Evolutionary conservation across 2,888 invertebrate species (phyloP).

Genomic region (Lingula anatina): DNA sequence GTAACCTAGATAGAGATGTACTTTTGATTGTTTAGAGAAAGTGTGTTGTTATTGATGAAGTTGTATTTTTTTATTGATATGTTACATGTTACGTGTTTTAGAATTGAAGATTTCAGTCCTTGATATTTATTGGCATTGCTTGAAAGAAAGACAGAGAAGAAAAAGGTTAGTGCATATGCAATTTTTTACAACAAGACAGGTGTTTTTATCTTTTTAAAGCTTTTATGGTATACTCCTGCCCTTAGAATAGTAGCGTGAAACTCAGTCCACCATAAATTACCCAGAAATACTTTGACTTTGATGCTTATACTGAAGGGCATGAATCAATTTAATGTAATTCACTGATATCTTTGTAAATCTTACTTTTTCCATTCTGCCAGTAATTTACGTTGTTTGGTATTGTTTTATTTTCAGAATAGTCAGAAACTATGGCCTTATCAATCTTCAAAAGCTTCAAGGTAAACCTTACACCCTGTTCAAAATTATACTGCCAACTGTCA

Average conservation of each 20-base stretch:
- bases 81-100: constrained; percentile 57
- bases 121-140: constrained; percentile 69
- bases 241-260: too few species aligned
- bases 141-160: constrained; percentile 69
- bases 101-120: constrained; percentile 68
- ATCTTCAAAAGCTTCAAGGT: constrained; percentile 62
- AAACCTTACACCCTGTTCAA: not conserved
- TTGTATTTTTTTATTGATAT: too few species aligned
- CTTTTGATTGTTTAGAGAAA: too few species aligned
- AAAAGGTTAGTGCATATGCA: constrained; percentile 58
- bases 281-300: too few species aligned
- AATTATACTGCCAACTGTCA: not conserved
- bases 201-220: too few species aligned
- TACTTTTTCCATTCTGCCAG: not conserved
- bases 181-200: too few species aligned
- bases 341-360: not conserved
- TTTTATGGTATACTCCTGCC: too few species aligned
- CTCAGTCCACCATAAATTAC: too few species aligned
- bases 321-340: not conserved
- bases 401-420: constrained; percentile 57
- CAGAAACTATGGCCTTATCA: constrained; percentile 72
- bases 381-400: not conserved
- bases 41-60: too few species aligned
- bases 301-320: too few species aligned
- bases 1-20: too few species aligned